These are phyloP conservation scores for Aplodontia rufa DNA, from an alignment of 2,113 vertebrate species.

Conservation along the genomic window DNA sequence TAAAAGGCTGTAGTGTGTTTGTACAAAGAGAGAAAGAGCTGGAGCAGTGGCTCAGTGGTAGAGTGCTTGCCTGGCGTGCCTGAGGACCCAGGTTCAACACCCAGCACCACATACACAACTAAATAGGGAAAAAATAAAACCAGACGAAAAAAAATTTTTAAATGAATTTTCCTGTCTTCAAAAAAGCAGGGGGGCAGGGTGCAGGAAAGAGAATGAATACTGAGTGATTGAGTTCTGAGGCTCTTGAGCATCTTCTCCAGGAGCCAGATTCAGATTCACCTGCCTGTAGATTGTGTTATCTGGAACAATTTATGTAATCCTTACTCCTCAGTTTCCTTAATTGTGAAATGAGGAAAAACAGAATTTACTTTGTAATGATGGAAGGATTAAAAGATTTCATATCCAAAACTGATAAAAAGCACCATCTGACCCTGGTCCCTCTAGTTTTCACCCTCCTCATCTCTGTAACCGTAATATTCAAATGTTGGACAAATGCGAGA, in stretches of 20 bases:
- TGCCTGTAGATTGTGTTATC: not conserved
- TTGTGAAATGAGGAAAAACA: not conserved
- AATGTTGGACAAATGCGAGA: not conserved
- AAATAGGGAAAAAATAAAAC: too few relatives aligned
- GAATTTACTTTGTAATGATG: not conserved
- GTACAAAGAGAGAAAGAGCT: too few relatives aligned
- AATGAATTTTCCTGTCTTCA: too few relatives aligned
- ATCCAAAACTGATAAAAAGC: not conserved
- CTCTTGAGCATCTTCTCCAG: not conserved
- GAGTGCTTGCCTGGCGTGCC: too few relatives aligned
- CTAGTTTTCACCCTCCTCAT: not conserved
- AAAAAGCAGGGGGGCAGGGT: too few relatives aligned
- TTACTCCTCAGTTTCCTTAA: not conserved
- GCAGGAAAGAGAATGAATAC: too few relatives aligned
- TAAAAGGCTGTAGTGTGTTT: not conserved
- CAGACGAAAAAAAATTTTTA: too few relatives aligned
- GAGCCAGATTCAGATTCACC: not conserved
- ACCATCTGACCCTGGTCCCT: rapidly evolving
- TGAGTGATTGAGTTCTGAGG: not conserved
- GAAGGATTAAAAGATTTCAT: not conserved
- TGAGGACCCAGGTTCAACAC: too few relatives aligned
- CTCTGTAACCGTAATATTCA: not conserved
- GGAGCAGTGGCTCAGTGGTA: too few relatives aligned
- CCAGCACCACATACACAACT: too few relatives aligned
- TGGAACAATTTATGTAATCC: not conserved